A percentile compares a stretch with the other conserved stretches of the same genome.
These are phyloP conservation scores for Spilosoma lubricipeda DNA, from an alignment of 2,888 invertebrate species.

Conservation along the genomic window DNA sequence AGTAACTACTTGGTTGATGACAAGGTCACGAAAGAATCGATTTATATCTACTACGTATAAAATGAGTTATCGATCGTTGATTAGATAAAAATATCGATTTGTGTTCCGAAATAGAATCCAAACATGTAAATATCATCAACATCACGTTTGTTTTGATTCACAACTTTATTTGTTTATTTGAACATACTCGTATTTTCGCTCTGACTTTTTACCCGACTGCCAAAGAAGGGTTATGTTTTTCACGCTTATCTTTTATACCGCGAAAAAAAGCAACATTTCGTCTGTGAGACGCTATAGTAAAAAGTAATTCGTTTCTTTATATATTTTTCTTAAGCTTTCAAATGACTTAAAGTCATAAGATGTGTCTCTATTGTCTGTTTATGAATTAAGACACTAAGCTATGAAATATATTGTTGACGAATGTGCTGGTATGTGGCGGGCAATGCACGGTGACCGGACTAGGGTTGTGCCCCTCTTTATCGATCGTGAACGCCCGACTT, in stretches of 20 bases:
- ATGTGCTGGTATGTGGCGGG: conserved; percentile 69
- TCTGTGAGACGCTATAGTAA: no score
- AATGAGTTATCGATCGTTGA: conserved; percentile 29
- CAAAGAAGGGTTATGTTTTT: no score
- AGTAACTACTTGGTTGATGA: conserved; percentile 22
- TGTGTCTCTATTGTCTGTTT: conserved; percentile 48
- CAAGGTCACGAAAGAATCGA: conserved; percentile 16
- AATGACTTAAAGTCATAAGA: conserved; percentile 30
- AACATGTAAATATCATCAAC: background rate
- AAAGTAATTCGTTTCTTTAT: no score
- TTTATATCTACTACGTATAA: conserved; percentile 13
- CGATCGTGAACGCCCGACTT: conserved; percentile 73
- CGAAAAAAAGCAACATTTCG: no score
- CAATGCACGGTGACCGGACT: conserved; percentile 60
- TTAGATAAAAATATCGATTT: conserved; percentile 43
- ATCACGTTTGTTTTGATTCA: background rate
- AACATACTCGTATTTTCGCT: background rate
- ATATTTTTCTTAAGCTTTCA: conserved; percentile 23
- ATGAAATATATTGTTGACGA: conserved; percentile 64
- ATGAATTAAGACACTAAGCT: conserved; percentile 59
- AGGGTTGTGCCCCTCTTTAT: conserved; percentile 72
- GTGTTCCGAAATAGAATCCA: background rate
- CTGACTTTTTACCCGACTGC: background rate
- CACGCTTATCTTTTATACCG: no score
- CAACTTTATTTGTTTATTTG: background rate